Evolutionary conservation across 2,113 vertebrate genomes (phyloP).

Genomic region (Colaptes auratus): DNA sequence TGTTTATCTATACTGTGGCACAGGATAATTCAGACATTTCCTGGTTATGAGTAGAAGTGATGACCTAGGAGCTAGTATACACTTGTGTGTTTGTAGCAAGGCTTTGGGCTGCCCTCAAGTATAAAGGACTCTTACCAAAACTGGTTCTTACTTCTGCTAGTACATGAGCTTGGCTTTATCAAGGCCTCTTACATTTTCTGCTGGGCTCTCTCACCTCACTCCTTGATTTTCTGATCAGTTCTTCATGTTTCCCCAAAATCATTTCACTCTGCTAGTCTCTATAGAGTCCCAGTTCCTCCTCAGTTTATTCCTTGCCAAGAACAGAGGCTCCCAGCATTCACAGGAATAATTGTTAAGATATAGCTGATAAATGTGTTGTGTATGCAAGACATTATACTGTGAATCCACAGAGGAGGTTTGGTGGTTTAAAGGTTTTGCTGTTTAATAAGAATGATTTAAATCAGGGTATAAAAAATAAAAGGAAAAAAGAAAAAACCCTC

Average conservation of each 20-base stretch:
- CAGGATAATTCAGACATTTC: neutral
- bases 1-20: neutral
- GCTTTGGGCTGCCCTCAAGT: neutral
- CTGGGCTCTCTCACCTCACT: neutral
- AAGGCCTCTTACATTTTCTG: neutral
- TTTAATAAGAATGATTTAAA: neutral
- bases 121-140: neutral
- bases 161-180: neutral
- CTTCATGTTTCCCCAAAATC: neutral
- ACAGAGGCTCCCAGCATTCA: neutral
- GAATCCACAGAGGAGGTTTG: neutral
- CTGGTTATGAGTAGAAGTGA: neutral
- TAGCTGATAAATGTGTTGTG: neutral
- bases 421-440: neutral
- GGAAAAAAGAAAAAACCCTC: neutral
- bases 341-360: neutral
- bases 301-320: neutral
- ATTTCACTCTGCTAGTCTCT: neutral
- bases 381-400: neutral
- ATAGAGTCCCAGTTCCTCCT: neutral
- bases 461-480: neutral
- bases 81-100: neutral
- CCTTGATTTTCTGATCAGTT: neutral
- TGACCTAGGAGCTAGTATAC: neutral
- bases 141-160: neutral